Evolutionary conservation across 2,888 invertebrate species (phyloP).

Genomic region (Junonia oenone): DNA sequence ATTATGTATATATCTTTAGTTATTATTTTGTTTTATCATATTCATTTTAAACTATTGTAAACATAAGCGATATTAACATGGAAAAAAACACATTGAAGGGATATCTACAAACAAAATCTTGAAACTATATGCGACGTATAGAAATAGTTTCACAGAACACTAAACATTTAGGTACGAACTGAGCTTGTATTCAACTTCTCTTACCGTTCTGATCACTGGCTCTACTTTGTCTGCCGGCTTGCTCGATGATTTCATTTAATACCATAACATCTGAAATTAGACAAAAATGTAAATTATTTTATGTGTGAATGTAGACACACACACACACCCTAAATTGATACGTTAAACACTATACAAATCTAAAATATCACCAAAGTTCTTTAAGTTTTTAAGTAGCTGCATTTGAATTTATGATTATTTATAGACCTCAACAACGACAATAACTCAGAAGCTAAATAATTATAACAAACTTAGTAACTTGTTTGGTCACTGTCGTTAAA

Average conservation of each 20-base stretch:
- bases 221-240: slow-evolving; percentile 93
- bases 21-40: slow-evolving; percentile 6
- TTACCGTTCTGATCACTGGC: slow-evolving; percentile 93
- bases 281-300: slow-evolving; percentile 23
- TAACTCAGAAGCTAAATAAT: too few species aligned
- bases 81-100: slow-evolving; percentile 11
- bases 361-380: too few species aligned
- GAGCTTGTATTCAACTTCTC: slow-evolving; percentile 3
- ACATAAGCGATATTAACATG: slow-evolving; percentile 17
- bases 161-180: slow-evolving; percentile 15
- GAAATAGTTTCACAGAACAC: slow-evolving; percentile 13
- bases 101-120: slow-evolving; percentile 9
- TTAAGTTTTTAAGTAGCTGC: too few species aligned
- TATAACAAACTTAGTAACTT: too few species aligned
- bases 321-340: too few species aligned
- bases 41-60: slow-evolving; percentile 8
- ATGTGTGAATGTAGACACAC: too few species aligned
- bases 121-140: slow-evolving; percentile 5
- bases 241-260: slow-evolving; percentile 96
- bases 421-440: neutral
- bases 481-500: too few species aligned
- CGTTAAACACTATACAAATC: too few species aligned
- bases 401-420: neutral
- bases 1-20: slow-evolving; percentile 8
- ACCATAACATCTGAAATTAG: slow-evolving; percentile 93